These are phyloP conservation scores for Archegozetes longisetosus DNA, from an alignment of 1,140 invertebrate genomes.

Conservation along the genomic window DNA sequence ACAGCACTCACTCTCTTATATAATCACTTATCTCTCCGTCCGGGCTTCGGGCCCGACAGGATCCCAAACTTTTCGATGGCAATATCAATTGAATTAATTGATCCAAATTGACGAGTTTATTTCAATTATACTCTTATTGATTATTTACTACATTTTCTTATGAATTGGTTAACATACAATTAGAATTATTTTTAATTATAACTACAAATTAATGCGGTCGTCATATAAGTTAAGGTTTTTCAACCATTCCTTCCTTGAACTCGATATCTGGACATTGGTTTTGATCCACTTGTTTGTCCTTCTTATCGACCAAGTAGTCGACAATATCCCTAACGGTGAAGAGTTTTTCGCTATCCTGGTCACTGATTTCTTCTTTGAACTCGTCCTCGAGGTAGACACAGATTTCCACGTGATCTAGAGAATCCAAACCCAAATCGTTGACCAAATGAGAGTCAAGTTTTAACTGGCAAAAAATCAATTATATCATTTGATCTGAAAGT, in stretches of 20 bases:
- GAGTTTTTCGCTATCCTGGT: constrained; percentile 82
- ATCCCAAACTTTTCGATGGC: no score
- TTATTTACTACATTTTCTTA: no score
- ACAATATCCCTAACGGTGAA: constrained; percentile 2
- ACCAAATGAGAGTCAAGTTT: constrained; percentile 83
- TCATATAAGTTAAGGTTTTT: neutral
- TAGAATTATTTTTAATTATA: neutral
- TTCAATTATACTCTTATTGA: no score
- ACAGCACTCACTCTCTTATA: no score
- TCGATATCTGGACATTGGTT: neutral
- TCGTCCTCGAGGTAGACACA: constrained; percentile 99
- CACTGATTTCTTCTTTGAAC: constrained; percentile 97
- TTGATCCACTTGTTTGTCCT: neutral
- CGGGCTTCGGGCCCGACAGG: no score
- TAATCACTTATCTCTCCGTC: no score
- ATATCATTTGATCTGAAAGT: neutral
- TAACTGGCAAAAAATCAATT: constrained; percentile 45
- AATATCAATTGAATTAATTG: no score
- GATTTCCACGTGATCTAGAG: constrained; percentile 94
- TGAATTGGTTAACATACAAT: no score
- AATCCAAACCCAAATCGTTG: constrained; percentile 90
- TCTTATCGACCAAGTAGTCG: neutral
- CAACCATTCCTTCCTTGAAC: neutral
- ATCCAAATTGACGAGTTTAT: no score
- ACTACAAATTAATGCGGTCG: neutral